Evolutionary conservation across 2,113 vertebrate species (phyloP).

Genomic region (Poecilia latipinna): DNA sequence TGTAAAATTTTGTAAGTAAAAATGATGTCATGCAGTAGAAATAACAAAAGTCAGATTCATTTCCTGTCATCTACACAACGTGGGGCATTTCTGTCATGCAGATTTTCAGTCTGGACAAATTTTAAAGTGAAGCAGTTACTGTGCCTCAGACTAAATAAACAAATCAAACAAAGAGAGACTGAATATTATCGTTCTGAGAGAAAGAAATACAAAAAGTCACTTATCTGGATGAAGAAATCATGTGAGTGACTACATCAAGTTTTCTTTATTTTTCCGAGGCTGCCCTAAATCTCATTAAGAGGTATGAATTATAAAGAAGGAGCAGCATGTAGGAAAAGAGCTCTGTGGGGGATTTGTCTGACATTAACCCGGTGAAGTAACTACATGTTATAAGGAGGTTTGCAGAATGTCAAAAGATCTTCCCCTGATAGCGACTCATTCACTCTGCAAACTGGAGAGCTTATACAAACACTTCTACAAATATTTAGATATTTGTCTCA

Average conservation of each 20-base stretch:
- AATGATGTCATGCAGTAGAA: too few species aligned
- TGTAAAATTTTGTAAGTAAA: too few species aligned
- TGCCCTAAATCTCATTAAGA: conserved; percentile 50
- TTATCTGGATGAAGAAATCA: conserved; percentile 2
- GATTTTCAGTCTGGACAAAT: not conserved
- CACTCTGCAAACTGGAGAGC: conserved; percentile 36
- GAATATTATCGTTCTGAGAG: not conserved
- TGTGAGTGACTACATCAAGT: conserved; percentile 15
- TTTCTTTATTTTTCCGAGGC: conserved; percentile 21
- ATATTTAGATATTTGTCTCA: conserved; percentile 25
- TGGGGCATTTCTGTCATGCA: not conserved
- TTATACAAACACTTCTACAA: conserved; percentile 49
- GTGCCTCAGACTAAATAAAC: not conserved
- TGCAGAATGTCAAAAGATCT: conserved; percentile 52
- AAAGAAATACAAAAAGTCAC: not conserved
- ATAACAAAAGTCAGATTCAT: not conserved
- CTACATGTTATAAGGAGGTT: conserved; percentile 57
- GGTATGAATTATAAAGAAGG: conserved; percentile 58
- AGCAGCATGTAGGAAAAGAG: conserved; percentile 36
- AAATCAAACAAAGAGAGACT: not conserved
- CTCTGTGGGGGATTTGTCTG: conserved; percentile 49
- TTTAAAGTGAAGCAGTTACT: not conserved
- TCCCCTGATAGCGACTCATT: conserved; percentile 37
- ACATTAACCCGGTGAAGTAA: conserved; percentile 75
- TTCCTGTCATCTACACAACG: not conserved